These are phyloP conservation scores for Propsilocerus akamusi DNA, from an alignment of 1,140 invertebrate genomes.

Conservation along the genomic window DNA sequence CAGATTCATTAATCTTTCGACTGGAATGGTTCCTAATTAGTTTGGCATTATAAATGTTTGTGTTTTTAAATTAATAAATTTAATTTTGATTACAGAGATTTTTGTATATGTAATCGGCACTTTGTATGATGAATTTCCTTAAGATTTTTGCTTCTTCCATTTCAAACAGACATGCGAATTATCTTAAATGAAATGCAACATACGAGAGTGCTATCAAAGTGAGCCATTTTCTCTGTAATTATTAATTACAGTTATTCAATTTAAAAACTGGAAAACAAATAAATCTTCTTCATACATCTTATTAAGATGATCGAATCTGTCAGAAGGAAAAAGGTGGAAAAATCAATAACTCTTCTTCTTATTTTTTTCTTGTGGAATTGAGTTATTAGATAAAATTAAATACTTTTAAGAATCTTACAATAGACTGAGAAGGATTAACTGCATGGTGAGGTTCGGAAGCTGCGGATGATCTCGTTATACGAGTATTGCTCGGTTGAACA, in stretches of 20 bases:
- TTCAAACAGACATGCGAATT: not conserved
- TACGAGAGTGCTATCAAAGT: not conserved
- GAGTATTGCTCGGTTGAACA: no score
- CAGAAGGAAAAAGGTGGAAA: not conserved
- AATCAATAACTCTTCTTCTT: not conserved
- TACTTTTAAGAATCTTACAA: no score
- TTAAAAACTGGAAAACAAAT: not conserved
- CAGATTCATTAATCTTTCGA: not conserved
- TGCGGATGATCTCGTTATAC: no score
- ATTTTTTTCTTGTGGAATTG: no score
- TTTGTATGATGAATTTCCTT: not conserved
- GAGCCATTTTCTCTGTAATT: not conserved
- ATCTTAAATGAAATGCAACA: not conserved
- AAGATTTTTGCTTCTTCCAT: not conserved
- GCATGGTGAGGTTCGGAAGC: no score
- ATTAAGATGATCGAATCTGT: no score
- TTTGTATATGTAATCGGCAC: not conserved
- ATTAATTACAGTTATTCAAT: not conserved
- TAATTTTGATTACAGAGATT: not conserved
- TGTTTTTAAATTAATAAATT: slow-evolving; percentile 3
- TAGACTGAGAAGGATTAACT: no score
- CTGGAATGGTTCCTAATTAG: not conserved
- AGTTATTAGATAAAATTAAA: no score
- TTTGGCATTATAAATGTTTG: not conserved
- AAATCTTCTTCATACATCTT: not conserved